phyloP scores from a whole-genome alignment of 1,140 invertebrate species.

The Lordiphosa clarofinis region DNA sequence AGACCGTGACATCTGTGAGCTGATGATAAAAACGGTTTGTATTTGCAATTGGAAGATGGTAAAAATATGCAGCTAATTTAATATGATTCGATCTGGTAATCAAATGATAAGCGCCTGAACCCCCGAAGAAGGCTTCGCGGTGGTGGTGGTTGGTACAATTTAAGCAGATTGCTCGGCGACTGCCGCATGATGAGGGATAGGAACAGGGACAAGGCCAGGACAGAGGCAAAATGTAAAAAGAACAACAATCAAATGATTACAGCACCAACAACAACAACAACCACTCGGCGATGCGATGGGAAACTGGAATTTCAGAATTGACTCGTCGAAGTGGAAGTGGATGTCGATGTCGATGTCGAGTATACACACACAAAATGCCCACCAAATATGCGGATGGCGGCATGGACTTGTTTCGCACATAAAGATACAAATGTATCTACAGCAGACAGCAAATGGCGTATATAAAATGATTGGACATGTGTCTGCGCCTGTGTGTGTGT shows the following conservation, averaged over 20 bases:
- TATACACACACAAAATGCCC: slow-evolving; percentile 12
- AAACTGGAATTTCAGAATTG: slow-evolving; percentile 67
- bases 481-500: slow-evolving; percentile 32
- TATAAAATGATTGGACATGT: slow-evolving; percentile 76
- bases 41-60: slow-evolving; percentile 4
- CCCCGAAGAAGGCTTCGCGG: slow-evolving; percentile 8
- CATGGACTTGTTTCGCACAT: slow-evolving; percentile 72
- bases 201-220: slow-evolving; percentile 20
- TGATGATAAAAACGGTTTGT: slow-evolving; percentile 36
- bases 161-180: slow-evolving; percentile 1
- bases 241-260: slow-evolving; percentile 73
- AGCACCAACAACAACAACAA: slow-evolving; percentile 24
- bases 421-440: slow-evolving; percentile 77
- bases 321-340: slow-evolving; percentile 46
- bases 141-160: slow-evolving; percentile 4
- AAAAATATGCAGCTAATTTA: slow-evolving; percentile 65
- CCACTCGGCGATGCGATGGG: slow-evolving; percentile 44
- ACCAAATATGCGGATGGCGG: slow-evolving; percentile 12
- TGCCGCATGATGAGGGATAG: slow-evolving; percentile 8
- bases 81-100: slow-evolving; percentile 71
- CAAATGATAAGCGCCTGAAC: slow-evolving; percentile 61
- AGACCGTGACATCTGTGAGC: slow-evolving; percentile 34
- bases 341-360: slow-evolving; percentile 7
- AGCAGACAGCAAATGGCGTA: slow-evolving; percentile 76
- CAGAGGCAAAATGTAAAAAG: slow-evolving; percentile 51